phyloP scores from a whole-genome alignment of 1,140 invertebrate species.

The Octopus sinensis region DNA sequence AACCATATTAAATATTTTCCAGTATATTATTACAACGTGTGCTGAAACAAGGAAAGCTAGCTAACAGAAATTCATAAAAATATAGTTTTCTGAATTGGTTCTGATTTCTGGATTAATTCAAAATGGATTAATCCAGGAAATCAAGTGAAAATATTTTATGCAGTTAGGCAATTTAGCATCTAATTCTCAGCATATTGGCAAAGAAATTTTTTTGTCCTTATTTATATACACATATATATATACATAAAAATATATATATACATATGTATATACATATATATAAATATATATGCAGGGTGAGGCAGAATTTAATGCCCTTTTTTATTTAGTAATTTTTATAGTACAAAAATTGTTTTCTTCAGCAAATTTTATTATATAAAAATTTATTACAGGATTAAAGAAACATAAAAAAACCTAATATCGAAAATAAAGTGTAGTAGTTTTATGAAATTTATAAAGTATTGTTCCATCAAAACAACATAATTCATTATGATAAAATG shows the following conservation, averaged over 20 bases:
- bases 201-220: too few relatives aligned
- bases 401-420: neutral
- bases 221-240: neutral
- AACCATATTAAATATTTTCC: too few relatives aligned
- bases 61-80: too few relatives aligned
- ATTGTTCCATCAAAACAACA: conserved; percentile 8
- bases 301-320: neutral
- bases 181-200: too few relatives aligned
- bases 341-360: neutral
- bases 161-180: too few relatives aligned
- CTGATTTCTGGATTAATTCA: too few relatives aligned
- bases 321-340: neutral
- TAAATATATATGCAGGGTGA: neutral
- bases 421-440: neutral
- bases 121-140: too few relatives aligned
- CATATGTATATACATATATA: neutral
- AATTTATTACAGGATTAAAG: neutral
- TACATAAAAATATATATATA: neutral
- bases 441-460: neutral
- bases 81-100: too few relatives aligned
- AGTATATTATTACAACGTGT: too few relatives aligned
- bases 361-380: neutral
- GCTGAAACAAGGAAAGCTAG: too few relatives aligned
- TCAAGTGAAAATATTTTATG: too few relatives aligned
- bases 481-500: neutral